A percentile compares a stretch with the other conserved stretches of the same genome.
Evolutionary conservation across 2,797 vertebrate species (phyloP).

Genomic region (Melanotaenia boesemani): DNA sequence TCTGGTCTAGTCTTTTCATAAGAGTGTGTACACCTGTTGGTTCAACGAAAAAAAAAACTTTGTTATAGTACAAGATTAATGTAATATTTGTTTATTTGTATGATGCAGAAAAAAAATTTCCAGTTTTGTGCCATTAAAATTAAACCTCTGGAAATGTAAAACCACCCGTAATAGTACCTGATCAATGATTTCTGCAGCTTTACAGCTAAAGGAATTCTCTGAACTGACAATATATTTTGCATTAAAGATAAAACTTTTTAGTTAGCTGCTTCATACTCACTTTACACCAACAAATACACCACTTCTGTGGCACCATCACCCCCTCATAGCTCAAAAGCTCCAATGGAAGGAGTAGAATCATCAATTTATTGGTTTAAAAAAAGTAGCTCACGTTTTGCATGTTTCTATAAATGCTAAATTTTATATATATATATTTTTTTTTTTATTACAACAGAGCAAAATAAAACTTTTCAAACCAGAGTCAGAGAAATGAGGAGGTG

Average conservation of each 20-base stretch:
- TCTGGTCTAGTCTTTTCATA: conserved; percentile 2
- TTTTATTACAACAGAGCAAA: conserved; percentile 20
- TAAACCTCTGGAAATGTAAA: conserved; percentile 4
- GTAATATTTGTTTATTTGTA: conserved; percentile 46
- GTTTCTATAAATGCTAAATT: conserved; percentile 4
- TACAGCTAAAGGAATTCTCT: conserved; percentile 24
- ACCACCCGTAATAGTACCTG: background rate
- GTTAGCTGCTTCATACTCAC: conserved; percentile 1
- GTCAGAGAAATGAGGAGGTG: background rate
- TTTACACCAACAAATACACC: conserved; percentile 25
- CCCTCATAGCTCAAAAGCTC: conserved; percentile 17
- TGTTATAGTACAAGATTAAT: conserved; percentile 6
- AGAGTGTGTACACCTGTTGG: conserved; percentile 9
- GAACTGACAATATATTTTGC: conserved; percentile 27
- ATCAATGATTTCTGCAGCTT: conserved; percentile 17
- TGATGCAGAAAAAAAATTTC: conserved; percentile 16
- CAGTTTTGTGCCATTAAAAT: conserved; percentile 20
- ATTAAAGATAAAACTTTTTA: conserved; percentile 34
- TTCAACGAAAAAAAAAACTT: conserved; percentile 2
- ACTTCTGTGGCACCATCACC: conserved; percentile 22
- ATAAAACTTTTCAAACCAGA: conserved; percentile 12
- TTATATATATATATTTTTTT: background rate
- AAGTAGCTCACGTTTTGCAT: conserved; percentile 20
- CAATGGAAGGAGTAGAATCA: conserved; percentile 27
- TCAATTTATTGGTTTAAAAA: conserved; percentile 21